Evolutionary conservation across 2,797 vertebrate genomes (phyloP), one percentile per base, ranked within the genome.

Genomic region (Sebastes vulpes): DNA sequence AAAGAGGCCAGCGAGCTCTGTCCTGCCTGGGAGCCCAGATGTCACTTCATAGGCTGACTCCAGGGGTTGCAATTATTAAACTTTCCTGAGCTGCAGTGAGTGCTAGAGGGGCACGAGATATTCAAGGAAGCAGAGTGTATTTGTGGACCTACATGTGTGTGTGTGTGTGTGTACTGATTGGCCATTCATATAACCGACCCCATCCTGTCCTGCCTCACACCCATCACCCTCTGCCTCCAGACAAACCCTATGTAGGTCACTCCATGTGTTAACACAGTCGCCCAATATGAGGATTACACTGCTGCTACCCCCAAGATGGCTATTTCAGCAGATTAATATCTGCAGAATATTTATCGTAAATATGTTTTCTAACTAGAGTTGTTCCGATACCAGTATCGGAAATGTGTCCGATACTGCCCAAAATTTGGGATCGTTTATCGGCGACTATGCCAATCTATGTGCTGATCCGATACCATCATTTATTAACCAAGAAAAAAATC

Each of bases 201-300:
- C 59, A 35, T 80, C 76, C 77, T 65, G 67, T 77, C 63, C 28
- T 48, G 42, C 69, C 82, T 78, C 32, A 59, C 70, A 75, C 77
- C 79, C 88, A 77, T 89, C 88, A 88, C 77, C 82, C 84, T 79
- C 82, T 80, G 87, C 88, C 84, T 84, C 79, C 76, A 90, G 77
- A 87, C 81, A 83, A 83, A 73, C 75, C 32, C 71, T 87, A 94
- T 95, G 82, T 94, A 94, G 94, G 94, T 95, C 94, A 93, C 72
- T 83, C 79, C 28, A 48, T 85, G 81, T 53, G 83, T 82, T 85
- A 65, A 75, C 79, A 64, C 78, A 81, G 85, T 76, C 58, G 46
- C 77, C 81, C 77, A 61, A 68, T 93, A 93, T 92, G 89, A 92
- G 89, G 92, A 95, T 95, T 93, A 93, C 75, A 28, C 72, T 42